Evolutionary conservation across 2,888 invertebrate genomes (phyloP), one percentile per base, ranked within the genome.

Genomic region (Gymnocheta viridis): DNA sequence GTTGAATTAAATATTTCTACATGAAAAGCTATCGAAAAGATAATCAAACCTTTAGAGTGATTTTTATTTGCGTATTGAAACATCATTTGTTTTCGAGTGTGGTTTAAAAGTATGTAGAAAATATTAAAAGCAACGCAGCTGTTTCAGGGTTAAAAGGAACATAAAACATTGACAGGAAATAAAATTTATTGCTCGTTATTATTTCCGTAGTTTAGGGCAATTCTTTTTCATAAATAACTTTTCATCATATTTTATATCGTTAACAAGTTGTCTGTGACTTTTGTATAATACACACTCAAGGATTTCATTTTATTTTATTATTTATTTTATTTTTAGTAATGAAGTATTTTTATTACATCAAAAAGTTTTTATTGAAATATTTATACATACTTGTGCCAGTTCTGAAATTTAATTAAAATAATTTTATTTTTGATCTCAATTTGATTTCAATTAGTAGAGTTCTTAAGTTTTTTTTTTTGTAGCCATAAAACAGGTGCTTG

Each of bases 191-290:
- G 44, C 22, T 66, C 58, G 56, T 47, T 67, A 27, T 49, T 67
- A 66, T 58, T 47, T 77, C 47, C 67, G 51, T 56, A 38, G 47
- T 38, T 77, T 19, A 49, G 24, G 67, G 54, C 35, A 58, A 38
- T 58, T 38, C 41, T 44, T 19, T 58, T 19, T 41, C 4, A 19
- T 10, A 35, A 62, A 24, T 7, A 17, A 47, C 1, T 24, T 38
- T 22, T 38, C 4, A 22, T 35, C 4, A 24, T 56, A n/a, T 56
- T n/a, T 17, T 29, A 32, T 14, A 10, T 29, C 9, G 1, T 29
- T 32, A 56, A 29, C 29, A 10, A 56, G 56, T 32, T 19, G 49
- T 24, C 49, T 24, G 5, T 51, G 49, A 24, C 49, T 51, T 51
- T 24, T 24, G 4, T 51, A 2, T 41, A 6, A 38, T 38, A 38